Conservation (phyloP, 1,140 invertebrate genomes). For the Lasaia peninsularis region DNA sequence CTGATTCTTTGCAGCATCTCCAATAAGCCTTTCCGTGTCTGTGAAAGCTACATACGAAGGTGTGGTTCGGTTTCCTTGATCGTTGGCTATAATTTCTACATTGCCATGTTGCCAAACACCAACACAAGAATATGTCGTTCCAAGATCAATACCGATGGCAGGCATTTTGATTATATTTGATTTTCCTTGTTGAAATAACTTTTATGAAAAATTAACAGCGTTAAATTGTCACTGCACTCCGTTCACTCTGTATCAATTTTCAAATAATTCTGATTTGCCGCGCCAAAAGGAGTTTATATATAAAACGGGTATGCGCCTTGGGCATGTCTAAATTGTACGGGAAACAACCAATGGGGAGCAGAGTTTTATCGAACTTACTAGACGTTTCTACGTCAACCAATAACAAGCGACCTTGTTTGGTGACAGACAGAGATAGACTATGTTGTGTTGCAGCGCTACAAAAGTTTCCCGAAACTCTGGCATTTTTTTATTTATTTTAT, state of each 20-base stretch:
- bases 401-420: constrained; percentile 18
- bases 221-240: constrained; percentile 33
- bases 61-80: constrained; percentile 95
- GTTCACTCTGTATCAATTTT: constrained; percentile 50
- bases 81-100: constrained; percentile 97
- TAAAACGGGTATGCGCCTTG: constrained; percentile 41
- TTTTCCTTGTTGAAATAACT: background rate
- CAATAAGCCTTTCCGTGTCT: constrained; percentile 87
- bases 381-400: constrained; percentile 28
- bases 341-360: constrained; percentile 42
- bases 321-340: constrained; percentile 33
- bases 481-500: background rate
- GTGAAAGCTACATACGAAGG: constrained; percentile 94
- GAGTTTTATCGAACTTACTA: constrained; percentile 30
- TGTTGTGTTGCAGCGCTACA: constrained; percentile 21
- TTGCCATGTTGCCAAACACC: constrained; percentile 93
- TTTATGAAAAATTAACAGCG: background rate
- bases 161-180: constrained; percentile 60
- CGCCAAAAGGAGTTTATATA: constrained; percentile 43
- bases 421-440: constrained; percentile 17
- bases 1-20: constrained; percentile 85
- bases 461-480: constrained; percentile 3
- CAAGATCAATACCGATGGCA: constrained; percentile 88
- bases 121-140: constrained; percentile 93
- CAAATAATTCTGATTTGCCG: constrained; percentile 56